Percentiles rank a stretch among this genome's conserved stretches.
Evolutionary conservation across 2,113 vertebrate species (phyloP).

Genomic region (Anseranas semipalmata): DNA sequence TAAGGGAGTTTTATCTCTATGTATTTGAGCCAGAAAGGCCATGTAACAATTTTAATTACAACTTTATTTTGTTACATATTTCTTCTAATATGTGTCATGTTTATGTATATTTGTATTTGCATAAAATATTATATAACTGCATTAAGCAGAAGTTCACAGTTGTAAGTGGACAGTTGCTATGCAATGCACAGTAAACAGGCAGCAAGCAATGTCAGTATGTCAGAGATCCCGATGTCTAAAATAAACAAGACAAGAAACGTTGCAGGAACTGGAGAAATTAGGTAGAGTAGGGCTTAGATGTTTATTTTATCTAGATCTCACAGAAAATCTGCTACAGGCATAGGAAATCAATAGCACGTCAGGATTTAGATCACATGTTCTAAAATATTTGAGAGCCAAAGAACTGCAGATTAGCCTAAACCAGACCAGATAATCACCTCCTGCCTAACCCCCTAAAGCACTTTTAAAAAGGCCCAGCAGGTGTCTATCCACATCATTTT

Average conservation of each 20-base stretch:
- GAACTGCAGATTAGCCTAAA: background rate
- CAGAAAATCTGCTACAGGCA: background rate
- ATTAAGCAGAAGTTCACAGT: background rate
- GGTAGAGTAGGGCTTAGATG: background rate
- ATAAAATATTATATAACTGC: background rate
- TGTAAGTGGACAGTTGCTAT: background rate
- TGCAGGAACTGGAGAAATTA: background rate
- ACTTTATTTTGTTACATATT: background rate
- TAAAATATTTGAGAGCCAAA: background rate
- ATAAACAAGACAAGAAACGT: background rate
- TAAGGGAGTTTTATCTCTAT: background rate
- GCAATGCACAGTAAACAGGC: background rate
- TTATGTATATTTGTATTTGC: background rate
- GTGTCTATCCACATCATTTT: background rate
- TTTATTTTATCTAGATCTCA: background rate
- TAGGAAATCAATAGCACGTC: background rate
- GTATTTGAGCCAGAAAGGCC: background rate
- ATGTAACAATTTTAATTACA: background rate
- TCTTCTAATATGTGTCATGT: background rate
- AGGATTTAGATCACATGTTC: background rate
- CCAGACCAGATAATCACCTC: background rate
- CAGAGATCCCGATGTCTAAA: background rate
- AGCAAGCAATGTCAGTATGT: background rate
- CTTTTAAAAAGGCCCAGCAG: background rate
- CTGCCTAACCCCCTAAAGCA: background rate